These are phyloP conservation scores for Drosophila villosipedis DNA, from an alignment of 2,888 invertebrate species.

Conservation along the genomic window DNA sequence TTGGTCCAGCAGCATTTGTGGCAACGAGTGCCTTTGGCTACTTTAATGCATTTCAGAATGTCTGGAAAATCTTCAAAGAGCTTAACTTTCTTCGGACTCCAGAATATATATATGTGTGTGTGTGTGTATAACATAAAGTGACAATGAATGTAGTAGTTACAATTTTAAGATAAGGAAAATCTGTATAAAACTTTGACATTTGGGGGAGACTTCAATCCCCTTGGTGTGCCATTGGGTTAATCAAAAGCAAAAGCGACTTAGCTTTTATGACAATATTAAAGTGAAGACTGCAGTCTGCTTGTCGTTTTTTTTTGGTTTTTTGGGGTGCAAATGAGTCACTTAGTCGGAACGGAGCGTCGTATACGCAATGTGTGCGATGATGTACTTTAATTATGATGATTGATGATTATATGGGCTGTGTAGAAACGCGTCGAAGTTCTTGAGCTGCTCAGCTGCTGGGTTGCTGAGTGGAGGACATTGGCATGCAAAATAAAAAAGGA, in stretches of 20 bases:
- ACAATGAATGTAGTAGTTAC: conserved; percentile 24
- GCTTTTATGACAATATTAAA: conserved; percentile 70
- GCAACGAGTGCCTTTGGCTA: conserved; percentile 13
- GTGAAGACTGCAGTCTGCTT: conserved; percentile 50
- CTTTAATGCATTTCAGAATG: conserved; percentile 56
- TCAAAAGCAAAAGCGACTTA: conserved; percentile 18
- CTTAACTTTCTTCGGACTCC: conserved; percentile 2
- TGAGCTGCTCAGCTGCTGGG: background rate
- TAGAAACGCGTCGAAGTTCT: conserved; percentile 19
- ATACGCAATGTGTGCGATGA: conserved; percentile 52
- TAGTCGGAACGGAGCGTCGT: conserved; percentile 35
- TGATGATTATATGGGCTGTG: conserved; percentile 64
- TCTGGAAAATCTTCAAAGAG: conserved; percentile 34
- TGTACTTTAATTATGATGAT: conserved; percentile 77
- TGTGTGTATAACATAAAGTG: background rate
- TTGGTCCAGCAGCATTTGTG: conserved; percentile 25
- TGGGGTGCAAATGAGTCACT: conserved; percentile 63
- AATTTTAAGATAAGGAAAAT: conserved; percentile 17
- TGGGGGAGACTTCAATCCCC: background rate
- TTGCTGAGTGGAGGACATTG: conserved; percentile 33
- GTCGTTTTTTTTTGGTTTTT: conserved; percentile 47
- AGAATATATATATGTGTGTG: background rate
- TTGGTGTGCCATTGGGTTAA: conserved; percentile 19
- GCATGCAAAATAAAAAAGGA: conserved; percentile 70
- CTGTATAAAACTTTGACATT: conserved; percentile 1